These are phyloP conservation scores for Phalacrocorax pelagicus DNA, from an alignment of 2,113 vertebrate species.

Conservation along the genomic window DNA sequence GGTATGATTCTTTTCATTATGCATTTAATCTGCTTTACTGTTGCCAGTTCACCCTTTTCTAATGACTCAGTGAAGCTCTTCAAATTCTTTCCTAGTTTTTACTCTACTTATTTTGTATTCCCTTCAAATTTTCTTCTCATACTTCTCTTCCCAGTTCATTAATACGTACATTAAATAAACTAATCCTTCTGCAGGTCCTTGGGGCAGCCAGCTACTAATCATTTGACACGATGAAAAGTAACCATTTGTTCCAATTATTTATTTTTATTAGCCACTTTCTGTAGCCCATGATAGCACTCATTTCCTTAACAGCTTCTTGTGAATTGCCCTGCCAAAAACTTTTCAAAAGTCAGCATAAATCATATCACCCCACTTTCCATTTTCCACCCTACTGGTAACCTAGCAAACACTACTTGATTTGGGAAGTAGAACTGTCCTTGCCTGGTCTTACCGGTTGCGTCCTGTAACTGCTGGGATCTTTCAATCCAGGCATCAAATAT, in stretches of 20 bases:
- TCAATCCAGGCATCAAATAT: neutral
- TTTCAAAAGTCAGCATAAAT: slow-evolving; percentile 32
- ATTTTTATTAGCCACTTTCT: slow-evolving; percentile 58
- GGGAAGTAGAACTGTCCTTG: neutral
- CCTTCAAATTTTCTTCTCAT: slow-evolving; percentile 31
- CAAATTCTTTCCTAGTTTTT: slow-evolving; percentile 27
- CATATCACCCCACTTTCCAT: neutral
- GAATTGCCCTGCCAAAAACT: slow-evolving; percentile 40
- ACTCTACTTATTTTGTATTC: slow-evolving; percentile 30
- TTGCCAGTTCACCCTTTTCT: slow-evolving; percentile 38
- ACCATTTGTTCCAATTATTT: slow-evolving; percentile 60
- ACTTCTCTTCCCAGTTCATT: slow-evolving; percentile 60
- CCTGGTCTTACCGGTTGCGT: neutral
- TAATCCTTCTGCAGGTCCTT: slow-evolving; percentile 30
- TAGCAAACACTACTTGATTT: neutral
- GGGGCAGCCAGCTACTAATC: slow-evolving; percentile 13
- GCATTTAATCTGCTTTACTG: slow-evolving; percentile 41
- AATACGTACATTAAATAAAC: slow-evolving; percentile 42
- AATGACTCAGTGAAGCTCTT: slow-evolving; percentile 39
- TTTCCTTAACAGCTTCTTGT: slow-evolving; percentile 62
- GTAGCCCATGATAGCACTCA: slow-evolving; percentile 18
- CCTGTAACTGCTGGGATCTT: neutral
- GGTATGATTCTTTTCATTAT: slow-evolving; percentile 31
- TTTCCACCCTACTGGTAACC: neutral
- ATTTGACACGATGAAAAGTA: slow-evolving; percentile 46